Evolutionary conservation across 2,797 vertebrate genomes (phyloP).

Genomic region (Megalops cyprinoides): DNA sequence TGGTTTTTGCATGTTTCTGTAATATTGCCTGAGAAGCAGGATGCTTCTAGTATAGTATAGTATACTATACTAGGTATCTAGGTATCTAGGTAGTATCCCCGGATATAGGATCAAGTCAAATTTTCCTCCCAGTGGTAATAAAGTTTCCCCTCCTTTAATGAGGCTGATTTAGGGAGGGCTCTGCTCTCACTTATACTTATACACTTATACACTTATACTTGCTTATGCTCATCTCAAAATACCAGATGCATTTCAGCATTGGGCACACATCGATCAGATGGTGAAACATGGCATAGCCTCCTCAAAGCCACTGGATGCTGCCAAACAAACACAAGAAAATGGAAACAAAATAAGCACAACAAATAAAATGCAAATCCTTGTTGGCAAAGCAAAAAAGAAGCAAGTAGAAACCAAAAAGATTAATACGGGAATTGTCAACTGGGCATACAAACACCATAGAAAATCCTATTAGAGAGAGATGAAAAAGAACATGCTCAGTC

Average conservation of each 20-base stretch:
- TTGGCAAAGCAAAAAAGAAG: background rate
- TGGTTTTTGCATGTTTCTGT: background rate
- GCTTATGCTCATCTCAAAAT: too few species aligned
- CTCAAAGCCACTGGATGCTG: background rate
- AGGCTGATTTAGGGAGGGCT: too few species aligned
- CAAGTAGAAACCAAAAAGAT: background rate
- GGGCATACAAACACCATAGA: background rate
- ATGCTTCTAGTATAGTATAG: too few species aligned
- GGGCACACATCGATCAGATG: background rate
- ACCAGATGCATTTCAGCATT: background rate
- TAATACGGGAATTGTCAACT: background rate
- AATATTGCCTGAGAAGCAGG: too few species aligned
- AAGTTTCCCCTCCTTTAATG: too few species aligned
- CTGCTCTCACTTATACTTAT: too few species aligned
- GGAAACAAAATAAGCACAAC: background rate
- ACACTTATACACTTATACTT: too few species aligned
- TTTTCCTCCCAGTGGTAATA: too few species aligned
- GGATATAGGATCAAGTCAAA: too few species aligned
- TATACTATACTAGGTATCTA: too few species aligned
- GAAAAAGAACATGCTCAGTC: background rate
- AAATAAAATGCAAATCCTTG: background rate
- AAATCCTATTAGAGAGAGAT: conserved; percentile 5
- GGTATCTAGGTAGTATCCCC: too few species aligned
- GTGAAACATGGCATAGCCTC: background rate
- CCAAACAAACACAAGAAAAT: background rate